Evolutionary conservation across 2,797 vertebrate species (phyloP).

Genomic region (Cirrhinus molitorella): DNA sequence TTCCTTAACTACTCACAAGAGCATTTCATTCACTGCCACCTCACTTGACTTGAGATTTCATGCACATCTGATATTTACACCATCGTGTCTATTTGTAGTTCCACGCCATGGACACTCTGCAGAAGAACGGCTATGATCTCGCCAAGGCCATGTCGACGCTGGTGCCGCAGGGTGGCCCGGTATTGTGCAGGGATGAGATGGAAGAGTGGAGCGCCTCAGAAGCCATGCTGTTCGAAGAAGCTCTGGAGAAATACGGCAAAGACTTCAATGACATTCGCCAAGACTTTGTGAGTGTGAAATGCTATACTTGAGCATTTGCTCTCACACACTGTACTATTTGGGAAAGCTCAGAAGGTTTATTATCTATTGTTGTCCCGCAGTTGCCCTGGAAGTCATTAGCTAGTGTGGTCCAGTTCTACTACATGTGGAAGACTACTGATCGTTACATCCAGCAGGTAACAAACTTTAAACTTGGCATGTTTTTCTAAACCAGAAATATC

Average conservation of each 20-base stretch:
- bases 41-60: not conserved
- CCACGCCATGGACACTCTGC: constrained; percentile 94
- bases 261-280: constrained; percentile 96
- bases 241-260: constrained; percentile 94
- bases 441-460: constrained; percentile 87
- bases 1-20: not conserved
- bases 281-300: constrained; percentile 87
- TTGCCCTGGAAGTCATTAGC: constrained; percentile 88
- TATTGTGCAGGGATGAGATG: constrained; percentile 96
- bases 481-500: not conserved
- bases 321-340: constrained; percentile 9
- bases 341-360: not conserved
- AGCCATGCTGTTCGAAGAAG: constrained; percentile 96
- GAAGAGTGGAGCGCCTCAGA: constrained; percentile 97
- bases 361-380: constrained; percentile 63
- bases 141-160: constrained; percentile 94
- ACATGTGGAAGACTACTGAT: constrained; percentile 91
- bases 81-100: constrained; percentile 74
- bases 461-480: not conserved
- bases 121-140: constrained; percentile 91
- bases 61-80: not conserved
- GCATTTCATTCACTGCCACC: not conserved
- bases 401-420: constrained; percentile 89
- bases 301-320: not conserved
- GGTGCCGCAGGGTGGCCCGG: constrained; percentile 93